Conservation (phyloP, 2,113 vertebrate genomes). For the Chlorocebus sabaeus region DNA sequence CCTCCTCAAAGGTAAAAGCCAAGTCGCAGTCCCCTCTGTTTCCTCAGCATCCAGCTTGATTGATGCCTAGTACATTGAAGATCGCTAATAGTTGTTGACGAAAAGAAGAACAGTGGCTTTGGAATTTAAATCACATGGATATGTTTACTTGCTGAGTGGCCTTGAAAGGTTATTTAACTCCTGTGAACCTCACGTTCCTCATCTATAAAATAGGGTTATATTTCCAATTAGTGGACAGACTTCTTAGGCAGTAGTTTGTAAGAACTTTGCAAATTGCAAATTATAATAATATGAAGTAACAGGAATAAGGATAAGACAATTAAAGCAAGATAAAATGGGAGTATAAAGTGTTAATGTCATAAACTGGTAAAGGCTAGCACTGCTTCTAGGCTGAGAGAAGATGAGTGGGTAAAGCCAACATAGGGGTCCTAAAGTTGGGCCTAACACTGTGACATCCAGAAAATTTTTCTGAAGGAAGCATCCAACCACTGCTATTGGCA, state of each 20-base stretch:
- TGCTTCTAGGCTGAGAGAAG: background rate
- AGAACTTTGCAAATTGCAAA: slow-evolving; percentile 21
- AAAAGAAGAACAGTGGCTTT: background rate
- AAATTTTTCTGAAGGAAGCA: slow-evolving; percentile 11
- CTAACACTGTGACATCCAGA: background rate
- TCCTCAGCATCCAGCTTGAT: background rate
- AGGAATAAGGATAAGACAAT: background rate
- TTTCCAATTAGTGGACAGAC: background rate
- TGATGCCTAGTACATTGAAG: background rate
- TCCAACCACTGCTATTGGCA: background rate
- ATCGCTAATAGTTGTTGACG: background rate
- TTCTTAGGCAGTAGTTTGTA: slow-evolving; percentile 7
- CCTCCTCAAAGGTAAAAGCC: background rate
- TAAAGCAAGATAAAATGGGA: background rate
- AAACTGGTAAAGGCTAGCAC: background rate
- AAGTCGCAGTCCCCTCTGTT: background rate
- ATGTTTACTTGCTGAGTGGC: background rate
- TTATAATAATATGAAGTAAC: slow-evolving; percentile 5
- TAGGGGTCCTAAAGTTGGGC: background rate
- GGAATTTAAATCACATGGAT: background rate
- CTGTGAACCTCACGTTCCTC: background rate
- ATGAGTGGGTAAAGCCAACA: background rate
- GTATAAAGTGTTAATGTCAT: background rate
- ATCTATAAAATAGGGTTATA: background rate
- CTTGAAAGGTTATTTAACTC: slow-evolving; percentile 24